Evolutionary conservation across 2,113 vertebrate species (phyloP).

Genomic region (Pterophyllum scalare): DNA sequence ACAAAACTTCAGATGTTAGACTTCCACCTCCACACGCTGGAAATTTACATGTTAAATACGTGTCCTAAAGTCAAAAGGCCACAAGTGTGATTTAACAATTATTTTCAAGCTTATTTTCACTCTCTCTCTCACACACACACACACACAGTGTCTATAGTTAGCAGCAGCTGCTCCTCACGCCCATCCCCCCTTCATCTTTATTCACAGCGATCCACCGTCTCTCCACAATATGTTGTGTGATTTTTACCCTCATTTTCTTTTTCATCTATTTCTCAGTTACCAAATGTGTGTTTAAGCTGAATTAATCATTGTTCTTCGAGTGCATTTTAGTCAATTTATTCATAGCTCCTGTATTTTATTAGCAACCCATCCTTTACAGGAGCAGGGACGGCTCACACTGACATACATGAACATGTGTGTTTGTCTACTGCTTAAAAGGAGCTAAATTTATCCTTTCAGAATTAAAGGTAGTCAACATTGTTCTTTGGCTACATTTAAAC

Average conservation of each 20-base stretch:
- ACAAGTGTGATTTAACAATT: neutral
- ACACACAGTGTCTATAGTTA: neutral
- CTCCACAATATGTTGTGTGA: neutral
- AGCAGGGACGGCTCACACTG: neutral
- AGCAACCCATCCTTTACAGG: neutral
- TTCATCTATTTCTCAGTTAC: neutral
- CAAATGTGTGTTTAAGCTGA: rapidly evolving
- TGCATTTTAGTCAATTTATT: neutral
- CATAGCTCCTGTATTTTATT: neutral
- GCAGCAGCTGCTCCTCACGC: constrained; percentile 55
- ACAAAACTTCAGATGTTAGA: neutral
- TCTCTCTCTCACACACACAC: neutral
- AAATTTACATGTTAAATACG: neutral
- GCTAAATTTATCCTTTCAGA: rapidly evolving
- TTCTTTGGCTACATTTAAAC: neutral
- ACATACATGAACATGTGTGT: neutral
- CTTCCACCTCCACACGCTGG: neutral
- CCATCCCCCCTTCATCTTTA: constrained; percentile 22
- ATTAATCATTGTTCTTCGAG: neutral
- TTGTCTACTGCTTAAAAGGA: neutral
- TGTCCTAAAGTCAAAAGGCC: neutral
- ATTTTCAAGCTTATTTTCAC: neutral
- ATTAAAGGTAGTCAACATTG: neutral
- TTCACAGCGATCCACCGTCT: constrained; percentile 3
- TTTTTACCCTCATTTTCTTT: constrained; percentile 11